Evolutionary conservation across 1,140 invertebrate genomes (phyloP), one percentile per base, ranked within the genome.

Genomic region (Nasonia vitripennis): DNA sequence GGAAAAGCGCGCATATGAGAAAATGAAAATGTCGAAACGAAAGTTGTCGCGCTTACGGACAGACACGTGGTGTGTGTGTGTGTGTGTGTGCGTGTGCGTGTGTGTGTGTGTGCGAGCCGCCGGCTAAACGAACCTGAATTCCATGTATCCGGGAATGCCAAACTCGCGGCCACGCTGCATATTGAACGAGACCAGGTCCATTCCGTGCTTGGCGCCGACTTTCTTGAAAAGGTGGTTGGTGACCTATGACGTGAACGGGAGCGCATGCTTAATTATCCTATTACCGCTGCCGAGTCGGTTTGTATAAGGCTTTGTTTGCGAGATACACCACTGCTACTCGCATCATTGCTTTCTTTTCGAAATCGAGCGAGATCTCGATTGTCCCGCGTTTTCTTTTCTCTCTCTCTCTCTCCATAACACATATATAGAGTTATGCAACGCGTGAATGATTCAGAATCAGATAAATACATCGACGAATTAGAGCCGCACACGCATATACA

Each of bases 121-220:
- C 31, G 84, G 27, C 62, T 78, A 87, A 86, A 84, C 86, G 79
- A 89, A 95, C 94, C 95, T 94, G 93, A 96, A 98, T 91, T 98
- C 97, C 96, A 98, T 98, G 90, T 98, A 98, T 68, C 97, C 97
- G 55, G 97, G 97, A 83, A 99, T 94, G 85, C 98, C 98, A 90
- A 98, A 98, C 91, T 99, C 98, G 86, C 98, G 94, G 48, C 97
- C 98, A 90, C 98, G 95, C 92, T 98, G 98, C 95, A 99, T 98
- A 91, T 99, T 99, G 90, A 99, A 97, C 1, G 98, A 97, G 4
- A 98, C 98, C 87, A 99, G 94, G 93, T 99, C 98, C 95, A 98
- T 95, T 87, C 98, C 98, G 90, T 97, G 97, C 70, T 96, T 94
- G 71, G 96, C 96, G 20, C 96, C 97, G 34, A 96, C 96, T 93